Conservation (phyloP, 2,797 vertebrate genomes). For the Cossypha dichroa region DNA sequence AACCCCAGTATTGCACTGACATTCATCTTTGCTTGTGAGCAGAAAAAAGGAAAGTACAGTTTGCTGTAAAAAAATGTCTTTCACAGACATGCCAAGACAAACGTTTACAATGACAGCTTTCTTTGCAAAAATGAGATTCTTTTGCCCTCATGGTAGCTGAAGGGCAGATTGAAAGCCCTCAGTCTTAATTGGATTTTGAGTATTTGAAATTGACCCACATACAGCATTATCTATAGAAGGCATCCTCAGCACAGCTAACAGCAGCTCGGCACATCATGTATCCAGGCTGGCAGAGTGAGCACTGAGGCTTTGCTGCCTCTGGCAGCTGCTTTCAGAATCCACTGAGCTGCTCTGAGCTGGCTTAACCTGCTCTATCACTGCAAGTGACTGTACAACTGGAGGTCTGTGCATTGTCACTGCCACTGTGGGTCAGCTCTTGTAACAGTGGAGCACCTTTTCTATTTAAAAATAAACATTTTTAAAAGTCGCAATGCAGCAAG, state of each 20-base stretch:
- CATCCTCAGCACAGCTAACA: background rate
- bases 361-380: background rate
- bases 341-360: background rate
- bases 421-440: background rate
- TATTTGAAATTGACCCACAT: background rate
- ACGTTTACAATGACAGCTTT: background rate
- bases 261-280: rapidly evolving
- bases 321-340: background rate
- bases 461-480: background rate
- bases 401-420: background rate
- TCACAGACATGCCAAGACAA: background rate
- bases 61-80: background rate
- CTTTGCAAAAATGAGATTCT: background rate
- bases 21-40: background rate
- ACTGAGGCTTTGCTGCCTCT: background rate
- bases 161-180: background rate
- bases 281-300: background rate
- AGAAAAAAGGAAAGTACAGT: background rate
- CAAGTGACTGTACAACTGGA: background rate
- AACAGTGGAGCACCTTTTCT: background rate
- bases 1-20: background rate
- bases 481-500: background rate
- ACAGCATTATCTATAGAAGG: background rate
- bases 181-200: background rate
- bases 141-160: background rate